Conservation (phyloP, 1,140 invertebrate species). For the Hylaeus anthracinus region DNA sequence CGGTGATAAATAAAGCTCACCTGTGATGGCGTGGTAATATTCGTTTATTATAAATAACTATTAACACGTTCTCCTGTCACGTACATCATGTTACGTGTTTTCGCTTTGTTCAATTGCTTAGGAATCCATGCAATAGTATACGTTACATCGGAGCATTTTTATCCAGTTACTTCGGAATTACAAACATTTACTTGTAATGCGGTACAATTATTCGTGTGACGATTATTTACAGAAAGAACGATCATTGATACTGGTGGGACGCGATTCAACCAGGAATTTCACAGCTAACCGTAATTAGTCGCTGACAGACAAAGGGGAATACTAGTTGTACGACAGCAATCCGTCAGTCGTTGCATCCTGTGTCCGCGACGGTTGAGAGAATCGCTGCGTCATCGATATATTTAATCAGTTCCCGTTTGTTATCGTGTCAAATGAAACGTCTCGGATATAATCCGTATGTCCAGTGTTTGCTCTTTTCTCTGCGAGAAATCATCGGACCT, state of each 20-base stretch:
- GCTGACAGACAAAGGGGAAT: slow-evolving; percentile 28
- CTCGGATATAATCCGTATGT: slow-evolving; percentile 10
- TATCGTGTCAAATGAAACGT: slow-evolving; percentile 15
- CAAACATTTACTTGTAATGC: slow-evolving; percentile 65
- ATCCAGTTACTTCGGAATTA: slow-evolving; percentile 58
- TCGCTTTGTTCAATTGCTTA: slow-evolving; percentile 44
- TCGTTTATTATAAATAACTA: slow-evolving; percentile 77
- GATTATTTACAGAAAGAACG: slow-evolving; percentile 72
- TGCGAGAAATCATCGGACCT: not conserved
- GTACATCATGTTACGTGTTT: slow-evolving; percentile 60
- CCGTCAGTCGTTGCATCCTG: not conserved
- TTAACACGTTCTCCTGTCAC: slow-evolving; percentile 69
- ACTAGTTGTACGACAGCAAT: slow-evolving; percentile 23
- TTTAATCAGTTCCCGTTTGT: not conserved
- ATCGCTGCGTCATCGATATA: slow-evolving; percentile 21
- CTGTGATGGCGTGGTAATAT: slow-evolving; percentile 63
- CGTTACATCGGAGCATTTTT: slow-evolving; percentile 51
- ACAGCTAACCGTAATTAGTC: slow-evolving; percentile 31
- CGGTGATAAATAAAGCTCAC: not conserved
- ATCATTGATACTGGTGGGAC: slow-evolving; percentile 29
- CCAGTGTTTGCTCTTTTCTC: not conserved
- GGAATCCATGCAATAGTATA: slow-evolving; percentile 57
- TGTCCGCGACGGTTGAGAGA: not conserved
- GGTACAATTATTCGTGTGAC: slow-evolving; percentile 64
- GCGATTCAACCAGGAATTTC: slow-evolving; percentile 25